A percentile compares a stretch with the other conserved stretches of the same genome.
Conservation (phyloP, 2,888 invertebrate species). For the Prosapia bicincta region DNA sequence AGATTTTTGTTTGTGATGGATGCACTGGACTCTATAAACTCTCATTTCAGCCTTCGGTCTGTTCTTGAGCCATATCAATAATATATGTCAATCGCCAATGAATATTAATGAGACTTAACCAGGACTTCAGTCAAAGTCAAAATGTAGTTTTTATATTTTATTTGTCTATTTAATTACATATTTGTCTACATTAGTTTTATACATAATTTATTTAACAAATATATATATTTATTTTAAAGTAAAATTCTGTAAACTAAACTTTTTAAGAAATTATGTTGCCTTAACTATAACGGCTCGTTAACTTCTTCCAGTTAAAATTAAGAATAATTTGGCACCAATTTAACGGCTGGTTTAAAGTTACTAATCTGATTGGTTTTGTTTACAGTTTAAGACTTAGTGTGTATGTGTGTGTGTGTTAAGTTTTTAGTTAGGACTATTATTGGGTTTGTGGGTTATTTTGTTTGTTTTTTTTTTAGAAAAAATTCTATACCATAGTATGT, state of each 20-base stretch:
- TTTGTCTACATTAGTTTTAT: no score
- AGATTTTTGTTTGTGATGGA: neutral
- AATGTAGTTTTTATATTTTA: neutral
- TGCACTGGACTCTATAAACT: neutral
- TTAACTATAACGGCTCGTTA: neutral
- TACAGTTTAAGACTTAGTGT: neutral
- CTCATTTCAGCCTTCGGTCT: neutral
- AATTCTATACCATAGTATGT: constrained; percentile 27
- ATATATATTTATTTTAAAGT: neutral
- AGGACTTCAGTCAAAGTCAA: neutral
- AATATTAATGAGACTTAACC: neutral
- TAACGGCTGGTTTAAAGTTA: neutral
- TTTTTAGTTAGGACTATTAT: constrained; percentile 19
- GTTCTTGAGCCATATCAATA: neutral
- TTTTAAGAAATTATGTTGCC: neutral
- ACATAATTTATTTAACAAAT: neutral
- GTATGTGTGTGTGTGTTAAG: neutral
- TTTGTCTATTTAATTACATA: neutral
- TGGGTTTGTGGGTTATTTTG: constrained; percentile 24
- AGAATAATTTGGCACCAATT: neutral
- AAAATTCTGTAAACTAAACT: neutral
- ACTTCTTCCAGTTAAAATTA: neutral
- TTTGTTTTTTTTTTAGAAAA: constrained; percentile 17
- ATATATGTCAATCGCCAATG: neutral
- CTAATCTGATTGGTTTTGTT: neutral